Percentiles rank a stretch among this genome's conserved stretches.
These are phyloP conservation scores for Vidua chalybeata DNA, from an alignment of 2,113 vertebrate species.

Conservation along the genomic window DNA sequence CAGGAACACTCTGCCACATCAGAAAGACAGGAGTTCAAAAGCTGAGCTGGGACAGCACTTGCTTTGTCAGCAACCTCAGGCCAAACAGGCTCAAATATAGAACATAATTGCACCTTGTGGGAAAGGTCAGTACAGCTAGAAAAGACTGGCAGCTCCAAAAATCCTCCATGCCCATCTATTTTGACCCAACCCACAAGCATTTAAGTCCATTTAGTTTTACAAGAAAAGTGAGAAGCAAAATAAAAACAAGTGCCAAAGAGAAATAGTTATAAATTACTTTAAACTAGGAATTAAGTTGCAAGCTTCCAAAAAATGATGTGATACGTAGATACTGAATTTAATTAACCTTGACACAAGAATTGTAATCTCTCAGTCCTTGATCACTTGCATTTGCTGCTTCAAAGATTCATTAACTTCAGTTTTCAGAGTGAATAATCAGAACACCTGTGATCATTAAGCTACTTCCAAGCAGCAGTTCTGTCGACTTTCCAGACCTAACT, in stretches of 20 bases:
- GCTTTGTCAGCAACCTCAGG: conserved; percentile 48
- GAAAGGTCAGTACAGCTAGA: conserved; percentile 22
- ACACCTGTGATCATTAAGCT: conserved; percentile 30
- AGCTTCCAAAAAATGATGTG: background rate
- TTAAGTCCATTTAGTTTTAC: background rate
- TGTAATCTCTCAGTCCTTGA: conserved; percentile 31
- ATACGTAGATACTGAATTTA: background rate
- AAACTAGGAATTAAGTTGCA: background rate
- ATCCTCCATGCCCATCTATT: background rate
- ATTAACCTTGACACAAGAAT: conserved; percentile 33
- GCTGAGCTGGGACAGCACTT: background rate
- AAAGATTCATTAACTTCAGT: conserved; percentile 39
- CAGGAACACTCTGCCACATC: conserved; percentile 80
- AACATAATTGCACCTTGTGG: conserved; percentile 37
- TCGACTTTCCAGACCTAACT: background rate
- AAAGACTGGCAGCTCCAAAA: background rate
- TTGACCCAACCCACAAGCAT: background rate
- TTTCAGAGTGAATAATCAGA: conserved; percentile 50
- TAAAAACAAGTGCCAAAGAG: background rate
- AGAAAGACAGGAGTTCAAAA: conserved; percentile 32
- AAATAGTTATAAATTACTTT: background rate
- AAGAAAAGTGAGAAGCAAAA: background rate
- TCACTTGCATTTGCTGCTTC: conserved; percentile 32
- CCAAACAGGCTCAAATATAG: conserved; percentile 23
- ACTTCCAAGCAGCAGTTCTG: conserved; percentile 1